Percentiles rank a stretch among this genome's conserved stretches.
These are phyloP conservation scores for Cheiracanthium punctorium DNA, from an alignment of 2,888 invertebrate genomes.

Conservation along the genomic window DNA sequence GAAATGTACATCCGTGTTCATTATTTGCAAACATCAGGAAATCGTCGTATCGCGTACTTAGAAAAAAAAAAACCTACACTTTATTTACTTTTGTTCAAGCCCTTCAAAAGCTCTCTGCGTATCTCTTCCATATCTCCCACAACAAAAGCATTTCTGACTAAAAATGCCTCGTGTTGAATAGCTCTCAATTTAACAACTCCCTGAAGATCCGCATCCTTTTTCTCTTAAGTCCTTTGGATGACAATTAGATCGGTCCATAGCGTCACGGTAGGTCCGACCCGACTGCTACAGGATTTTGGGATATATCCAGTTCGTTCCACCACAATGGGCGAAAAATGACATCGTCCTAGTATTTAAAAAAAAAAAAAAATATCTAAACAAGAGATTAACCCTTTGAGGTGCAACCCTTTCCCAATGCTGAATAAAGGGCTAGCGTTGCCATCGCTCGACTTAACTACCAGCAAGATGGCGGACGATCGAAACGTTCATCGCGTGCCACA, in stretches of 20 bases:
- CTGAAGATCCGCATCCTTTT: background rate
- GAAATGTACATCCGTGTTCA: background rate
- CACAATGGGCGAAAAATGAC: no score
- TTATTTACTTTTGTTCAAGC: background rate
- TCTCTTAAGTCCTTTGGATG: background rate
- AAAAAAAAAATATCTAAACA: conserved; percentile 51
- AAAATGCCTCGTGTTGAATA: no score
- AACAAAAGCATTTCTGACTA: no score
- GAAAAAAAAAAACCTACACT: background rate
- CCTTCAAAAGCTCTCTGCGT: background rate
- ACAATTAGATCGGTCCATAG: background rate
- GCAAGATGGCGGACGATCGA: no score
- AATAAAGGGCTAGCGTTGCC: no score
- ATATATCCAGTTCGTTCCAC: background rate
- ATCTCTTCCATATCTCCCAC: background rate
- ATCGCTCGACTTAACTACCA: no score
- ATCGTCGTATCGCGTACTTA: background rate
- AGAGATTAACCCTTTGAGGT: no score
- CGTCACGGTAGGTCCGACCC: background rate
- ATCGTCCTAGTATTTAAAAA: background rate
- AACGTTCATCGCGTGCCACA: no score
- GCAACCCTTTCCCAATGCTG: no score
- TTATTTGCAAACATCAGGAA: background rate
- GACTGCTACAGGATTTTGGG: background rate
- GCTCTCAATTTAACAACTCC: background rate